Conservation (phyloP, 2,888 invertebrate species). For the Thecophora atra region DNA sequence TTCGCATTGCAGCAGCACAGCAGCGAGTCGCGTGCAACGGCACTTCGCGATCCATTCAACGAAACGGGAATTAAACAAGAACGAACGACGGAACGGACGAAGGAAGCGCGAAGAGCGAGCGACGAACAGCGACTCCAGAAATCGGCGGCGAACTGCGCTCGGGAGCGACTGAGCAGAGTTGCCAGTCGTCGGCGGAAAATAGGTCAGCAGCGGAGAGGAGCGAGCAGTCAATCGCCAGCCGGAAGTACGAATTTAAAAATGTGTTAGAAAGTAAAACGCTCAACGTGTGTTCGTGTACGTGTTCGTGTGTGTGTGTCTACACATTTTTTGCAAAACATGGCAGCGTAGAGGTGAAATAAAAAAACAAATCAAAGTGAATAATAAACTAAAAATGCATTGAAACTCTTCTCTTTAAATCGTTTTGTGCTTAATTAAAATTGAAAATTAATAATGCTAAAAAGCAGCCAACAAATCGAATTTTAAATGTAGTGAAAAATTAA, state of each 20-base stretch:
- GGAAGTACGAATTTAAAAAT: constrained; percentile 28
- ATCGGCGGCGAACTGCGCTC: constrained; percentile 27
- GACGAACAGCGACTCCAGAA: constrained; percentile 33
- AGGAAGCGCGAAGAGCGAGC: constrained; percentile 35
- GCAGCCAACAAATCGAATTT: too few relatives aligned
- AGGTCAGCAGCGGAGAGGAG: background rate
- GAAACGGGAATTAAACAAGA: too few relatives aligned
- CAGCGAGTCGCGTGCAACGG: constrained; percentile 34
- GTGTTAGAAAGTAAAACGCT: constrained; percentile 33
- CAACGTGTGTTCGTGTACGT: background rate
- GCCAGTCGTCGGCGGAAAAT: constrained; percentile 5
- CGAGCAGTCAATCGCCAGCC: background rate
- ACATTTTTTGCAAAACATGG: background rate
- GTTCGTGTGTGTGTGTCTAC: background rate
- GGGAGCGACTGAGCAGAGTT: background rate
- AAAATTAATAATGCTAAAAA: too few relatives aligned
- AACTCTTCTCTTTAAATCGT: too few relatives aligned
- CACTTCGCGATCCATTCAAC: constrained; percentile 24
- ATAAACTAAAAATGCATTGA: too few relatives aligned
- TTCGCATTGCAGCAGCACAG: constrained; percentile 39
- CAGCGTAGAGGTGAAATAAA: too few relatives aligned
- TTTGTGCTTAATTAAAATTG: too few relatives aligned
- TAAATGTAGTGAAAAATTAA: too few relatives aligned
- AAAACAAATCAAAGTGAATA: too few relatives aligned
- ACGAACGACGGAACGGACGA: too few relatives aligned